These are phyloP conservation scores for Calephelis nemesis DNA, from an alignment of 1,140 invertebrate species.

Conservation along the genomic window DNA sequence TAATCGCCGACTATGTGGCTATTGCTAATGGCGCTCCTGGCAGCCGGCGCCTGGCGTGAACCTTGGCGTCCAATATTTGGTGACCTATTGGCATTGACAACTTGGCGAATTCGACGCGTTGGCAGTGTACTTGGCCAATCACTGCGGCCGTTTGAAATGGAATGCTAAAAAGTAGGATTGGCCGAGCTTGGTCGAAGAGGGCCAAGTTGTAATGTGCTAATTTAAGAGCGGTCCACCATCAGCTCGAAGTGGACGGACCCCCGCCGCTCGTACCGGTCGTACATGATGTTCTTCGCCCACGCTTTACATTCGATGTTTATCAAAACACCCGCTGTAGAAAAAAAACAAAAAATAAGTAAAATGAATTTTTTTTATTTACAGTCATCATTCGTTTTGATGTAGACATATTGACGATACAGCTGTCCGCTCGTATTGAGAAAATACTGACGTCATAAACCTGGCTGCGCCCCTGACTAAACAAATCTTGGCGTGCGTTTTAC, in stretches of 20 bases:
- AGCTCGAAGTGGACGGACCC: conserved; percentile 97
- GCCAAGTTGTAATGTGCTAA: conserved; percentile 35
- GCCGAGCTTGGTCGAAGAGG: conserved; percentile 26
- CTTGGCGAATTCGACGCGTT: conserved; percentile 26
- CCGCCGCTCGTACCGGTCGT: conserved; percentile 91
- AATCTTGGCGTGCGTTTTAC: no score
- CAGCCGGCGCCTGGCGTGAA: conserved; percentile 46
- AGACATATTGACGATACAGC: no score
- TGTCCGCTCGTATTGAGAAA: no score
- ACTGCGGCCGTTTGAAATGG: conserved; percentile 18
- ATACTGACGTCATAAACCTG: no score
- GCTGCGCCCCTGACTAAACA: no score
- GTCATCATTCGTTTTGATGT: no score
- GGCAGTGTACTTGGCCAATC: conserved; percentile 26
- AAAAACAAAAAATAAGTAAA: not conserved
- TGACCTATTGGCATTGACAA: conserved; percentile 35
- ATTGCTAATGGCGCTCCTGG: conserved; percentile 61
- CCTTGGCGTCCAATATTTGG: conserved; percentile 37
- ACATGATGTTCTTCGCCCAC: conserved; percentile 95
- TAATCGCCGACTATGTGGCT: conserved; percentile 72
- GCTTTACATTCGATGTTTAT: conserved; percentile 98
- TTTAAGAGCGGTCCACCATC: conserved; percentile 87
- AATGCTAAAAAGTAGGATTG: conserved; percentile 23
- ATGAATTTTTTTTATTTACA: no score
- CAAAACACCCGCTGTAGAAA: conserved; percentile 86